Percentiles rank a stretch among this genome's conserved stretches.
phyloP scores from a whole-genome alignment of 2,797 vertebrate species.

The Sternarchorhynchus goeldii region DNA sequence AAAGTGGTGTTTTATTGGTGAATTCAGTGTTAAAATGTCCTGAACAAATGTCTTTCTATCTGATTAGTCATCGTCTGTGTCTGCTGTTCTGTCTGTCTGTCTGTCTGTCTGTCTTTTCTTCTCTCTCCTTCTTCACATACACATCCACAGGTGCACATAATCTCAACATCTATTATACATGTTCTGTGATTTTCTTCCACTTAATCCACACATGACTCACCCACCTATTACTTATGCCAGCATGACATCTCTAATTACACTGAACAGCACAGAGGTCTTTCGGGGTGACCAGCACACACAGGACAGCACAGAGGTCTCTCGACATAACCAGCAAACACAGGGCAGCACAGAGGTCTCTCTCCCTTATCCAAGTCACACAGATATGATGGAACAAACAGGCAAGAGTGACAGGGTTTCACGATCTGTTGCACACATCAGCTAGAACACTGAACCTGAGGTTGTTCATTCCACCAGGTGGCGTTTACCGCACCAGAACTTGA shows the following conservation, averaged over 20 bases:
- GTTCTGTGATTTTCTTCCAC: neutral
- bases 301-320: neutral
- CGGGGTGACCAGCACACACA: neutral
- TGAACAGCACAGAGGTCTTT: neutral
- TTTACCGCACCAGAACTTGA: neutral
- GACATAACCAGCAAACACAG: too few relatives aligned
- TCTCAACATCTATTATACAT: neutral
- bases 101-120: neutral
- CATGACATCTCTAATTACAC: slow-evolving; percentile 23
- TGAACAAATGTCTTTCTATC: neutral
- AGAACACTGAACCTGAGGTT: too few relatives aligned
- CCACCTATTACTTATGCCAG: neutral
- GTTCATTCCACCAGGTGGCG: neutral
- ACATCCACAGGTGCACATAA: too few relatives aligned
- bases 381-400: neutral
- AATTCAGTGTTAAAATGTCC: neutral
- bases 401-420: too few relatives aligned
- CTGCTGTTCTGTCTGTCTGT: neutral
- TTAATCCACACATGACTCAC: slow-evolving; percentile 24
- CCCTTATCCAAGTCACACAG: neutral
- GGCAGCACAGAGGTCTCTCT: too few relatives aligned
- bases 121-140: neutral
- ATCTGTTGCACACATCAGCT: too few relatives aligned
- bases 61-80: neutral
- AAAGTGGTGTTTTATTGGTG: neutral